Evolutionary conservation across 2,797 vertebrate species (phyloP).

Genomic region (Myotis pilosus): DNA sequence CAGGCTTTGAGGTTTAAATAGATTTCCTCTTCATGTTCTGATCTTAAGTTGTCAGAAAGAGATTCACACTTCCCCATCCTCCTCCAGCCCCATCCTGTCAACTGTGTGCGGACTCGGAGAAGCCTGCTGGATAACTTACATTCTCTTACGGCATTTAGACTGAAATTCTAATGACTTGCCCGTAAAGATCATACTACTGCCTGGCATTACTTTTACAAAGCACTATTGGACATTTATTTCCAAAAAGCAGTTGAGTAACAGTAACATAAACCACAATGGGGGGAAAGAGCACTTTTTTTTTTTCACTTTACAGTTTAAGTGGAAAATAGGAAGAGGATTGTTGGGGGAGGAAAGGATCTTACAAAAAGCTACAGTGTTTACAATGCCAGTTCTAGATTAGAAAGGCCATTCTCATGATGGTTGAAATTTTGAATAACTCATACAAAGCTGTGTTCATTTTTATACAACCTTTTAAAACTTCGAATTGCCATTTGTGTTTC

Average conservation of each 20-base stretch:
- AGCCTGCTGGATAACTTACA: slow-evolving; percentile 53
- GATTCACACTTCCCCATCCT: neutral
- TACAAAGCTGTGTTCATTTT: slow-evolving; percentile 63
- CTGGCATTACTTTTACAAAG: slow-evolving; percentile 52
- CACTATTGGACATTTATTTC: slow-evolving; percentile 37
- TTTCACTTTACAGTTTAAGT: slow-evolving; percentile 45
- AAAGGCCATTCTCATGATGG: slow-evolving; percentile 45
- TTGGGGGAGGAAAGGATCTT: neutral
- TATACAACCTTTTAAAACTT: slow-evolving; percentile 60
- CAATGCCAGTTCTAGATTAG: slow-evolving; percentile 60
- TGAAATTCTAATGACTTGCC: slow-evolving; percentile 8
- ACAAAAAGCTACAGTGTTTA: slow-evolving; percentile 51
- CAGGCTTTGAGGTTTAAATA: neutral
- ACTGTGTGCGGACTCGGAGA: neutral
- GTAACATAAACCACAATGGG: slow-evolving; percentile 1
- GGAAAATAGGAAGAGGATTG: neutral
- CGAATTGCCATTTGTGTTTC: slow-evolving; percentile 73
- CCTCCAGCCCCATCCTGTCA: neutral
- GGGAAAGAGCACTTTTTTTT: slow-evolving; percentile 47
- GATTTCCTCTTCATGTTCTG: neutral
- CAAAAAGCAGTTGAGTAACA: slow-evolving; percentile 53
- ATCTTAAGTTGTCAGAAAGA: neutral
- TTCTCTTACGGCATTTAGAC: slow-evolving; percentile 38
- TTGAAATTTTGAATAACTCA: slow-evolving; percentile 66
- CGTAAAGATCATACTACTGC: slow-evolving; percentile 7